Base-by-base conservation (phyloP, 2,113 vertebrate species). In the Corythornis madagascariensis region DNA sequence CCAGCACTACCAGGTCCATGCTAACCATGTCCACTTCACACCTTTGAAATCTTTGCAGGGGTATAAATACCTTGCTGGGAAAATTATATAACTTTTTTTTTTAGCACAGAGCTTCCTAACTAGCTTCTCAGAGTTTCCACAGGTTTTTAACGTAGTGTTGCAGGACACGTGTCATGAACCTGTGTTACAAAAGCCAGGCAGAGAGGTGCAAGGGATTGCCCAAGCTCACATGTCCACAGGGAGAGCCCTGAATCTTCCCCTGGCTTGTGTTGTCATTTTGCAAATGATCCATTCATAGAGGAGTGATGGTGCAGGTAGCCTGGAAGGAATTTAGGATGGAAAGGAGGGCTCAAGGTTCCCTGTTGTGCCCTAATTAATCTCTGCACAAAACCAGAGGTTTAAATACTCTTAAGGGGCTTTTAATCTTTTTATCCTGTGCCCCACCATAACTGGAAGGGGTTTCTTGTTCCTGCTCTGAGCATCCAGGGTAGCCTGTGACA, bases 141-240 rank as follows among this genome's bases (percentile, higher is more conserved):
- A 0, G 67, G 13, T 16, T 82, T n/a, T 35, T 7, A 11, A 16
- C 31, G 35, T n/a, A 4, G n/a, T 5, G 20, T 56, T 81, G 69
- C 35, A 31, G 88, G 69, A 17, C 12, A 22, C 31, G 1, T 61
- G 82, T 66, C 69, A 29, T 80, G 67, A 40, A 28, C 55, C 56
- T 71, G 8, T 8, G 3, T 80, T 59, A 35, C 82, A 82, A 33
- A 72, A 92, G 70, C 2, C 8, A 64, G 71, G 73, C 18, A n/a
- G 92, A 55, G 82, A 55, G 43, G 45, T 82, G 86, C 7, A 6
- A 57, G 9, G 24, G 50, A 20, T 87, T 92, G 87, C 82, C 89
- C 75, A 74, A 53, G 61, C n/a, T 83, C 87, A 33, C 24, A 0
- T 21, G 61, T 73, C 67, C 8, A 1, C 50, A 9, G 40, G 0